Evolutionary conservation across 2,888 invertebrate genomes (phyloP).

Genomic region (Gymnosoma rotundatum): DNA sequence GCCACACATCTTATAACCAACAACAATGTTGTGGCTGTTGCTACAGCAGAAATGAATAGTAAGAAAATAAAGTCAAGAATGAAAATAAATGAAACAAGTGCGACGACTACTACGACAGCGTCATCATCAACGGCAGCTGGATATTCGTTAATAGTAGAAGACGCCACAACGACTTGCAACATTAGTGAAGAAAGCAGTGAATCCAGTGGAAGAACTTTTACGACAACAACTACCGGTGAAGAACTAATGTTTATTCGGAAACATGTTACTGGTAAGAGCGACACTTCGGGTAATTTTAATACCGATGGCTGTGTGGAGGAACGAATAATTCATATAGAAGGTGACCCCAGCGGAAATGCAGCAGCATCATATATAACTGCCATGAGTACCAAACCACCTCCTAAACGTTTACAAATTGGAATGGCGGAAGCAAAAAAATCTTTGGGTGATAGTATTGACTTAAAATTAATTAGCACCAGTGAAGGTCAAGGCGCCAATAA

Average conservation of each 20-base stretch:
- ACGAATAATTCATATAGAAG: slow-evolving; percentile 63
- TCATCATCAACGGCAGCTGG: slow-evolving; percentile 41
- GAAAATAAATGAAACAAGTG: slow-evolving; percentile 51
- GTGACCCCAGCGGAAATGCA: slow-evolving; percentile 57
- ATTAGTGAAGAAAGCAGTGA: slow-evolving; percentile 62
- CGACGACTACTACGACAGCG: slow-evolving; percentile 41
- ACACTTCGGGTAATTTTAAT: slow-evolving; percentile 36
- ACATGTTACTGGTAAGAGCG: slow-evolving; percentile 51
- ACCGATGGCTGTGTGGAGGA: slow-evolving; percentile 60
- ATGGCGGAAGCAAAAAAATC: slow-evolving; percentile 62
- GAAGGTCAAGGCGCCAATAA: slow-evolving; percentile 46
- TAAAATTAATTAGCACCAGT: slow-evolving; percentile 60
- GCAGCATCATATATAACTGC: slow-evolving; percentile 57
- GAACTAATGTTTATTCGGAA: slow-evolving; percentile 65
- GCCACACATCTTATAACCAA: slow-evolving; percentile 31
- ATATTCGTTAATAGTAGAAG: slow-evolving; percentile 63
- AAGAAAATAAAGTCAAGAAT: slow-evolving; percentile 61
- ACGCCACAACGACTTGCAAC: slow-evolving; percentile 41
- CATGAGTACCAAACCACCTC: slow-evolving; percentile 60
- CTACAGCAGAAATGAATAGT: slow-evolving; percentile 43
- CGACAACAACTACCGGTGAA: slow-evolving; percentile 37
- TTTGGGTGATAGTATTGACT: slow-evolving; percentile 64
- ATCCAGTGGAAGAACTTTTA: slow-evolving; percentile 50
- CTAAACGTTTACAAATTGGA: slow-evolving; percentile 65
- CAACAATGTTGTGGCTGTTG: slow-evolving; percentile 48